Evolutionary conservation across 37 sponge, comb jelly and placozoan genomes (phyloP).

Genomic region (Ephydatia muelleri): DNA sequence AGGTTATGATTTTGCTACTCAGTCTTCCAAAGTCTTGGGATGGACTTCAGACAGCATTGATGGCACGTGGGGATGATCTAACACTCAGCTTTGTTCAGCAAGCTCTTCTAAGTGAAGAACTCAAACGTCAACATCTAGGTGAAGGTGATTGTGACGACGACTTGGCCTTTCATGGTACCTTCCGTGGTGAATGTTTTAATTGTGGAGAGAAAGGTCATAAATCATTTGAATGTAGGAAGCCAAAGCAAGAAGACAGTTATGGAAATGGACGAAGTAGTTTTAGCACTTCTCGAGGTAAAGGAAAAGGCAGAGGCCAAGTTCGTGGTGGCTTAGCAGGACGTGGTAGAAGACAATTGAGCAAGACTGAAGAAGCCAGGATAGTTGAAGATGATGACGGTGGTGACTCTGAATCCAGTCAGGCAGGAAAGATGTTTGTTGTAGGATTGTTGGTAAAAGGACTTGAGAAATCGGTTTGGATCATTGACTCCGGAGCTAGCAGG

Average conservation of each 20-base stretch:
- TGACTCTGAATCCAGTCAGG: background rate
- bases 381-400: background rate
- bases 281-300: background rate
- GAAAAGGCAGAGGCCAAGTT: background rate
- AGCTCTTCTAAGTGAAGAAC: no score
- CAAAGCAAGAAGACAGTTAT: no score
- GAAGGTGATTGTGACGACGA: no score
- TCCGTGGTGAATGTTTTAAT: background rate
- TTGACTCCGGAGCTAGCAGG: slow-evolving; percentile 16
- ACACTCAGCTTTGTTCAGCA: no score
- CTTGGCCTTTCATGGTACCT: background rate
- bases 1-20: no score
- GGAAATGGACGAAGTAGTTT: no score
- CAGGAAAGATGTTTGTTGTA: background rate
- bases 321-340: background rate
- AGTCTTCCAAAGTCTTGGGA: no score
- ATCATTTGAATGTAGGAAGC: background rate
- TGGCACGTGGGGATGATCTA: no score
- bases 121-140: no score
- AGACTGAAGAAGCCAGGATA: background rate
- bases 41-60: no score
- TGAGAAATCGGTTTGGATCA: background rate
- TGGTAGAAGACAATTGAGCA: background rate
- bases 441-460: background rate
- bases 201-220: background rate